Evolutionary conservation across 2,797 vertebrate species (phyloP), one percentile per base, ranked within the genome.

Genomic region (Epinephelus malabaricus): DNA sequence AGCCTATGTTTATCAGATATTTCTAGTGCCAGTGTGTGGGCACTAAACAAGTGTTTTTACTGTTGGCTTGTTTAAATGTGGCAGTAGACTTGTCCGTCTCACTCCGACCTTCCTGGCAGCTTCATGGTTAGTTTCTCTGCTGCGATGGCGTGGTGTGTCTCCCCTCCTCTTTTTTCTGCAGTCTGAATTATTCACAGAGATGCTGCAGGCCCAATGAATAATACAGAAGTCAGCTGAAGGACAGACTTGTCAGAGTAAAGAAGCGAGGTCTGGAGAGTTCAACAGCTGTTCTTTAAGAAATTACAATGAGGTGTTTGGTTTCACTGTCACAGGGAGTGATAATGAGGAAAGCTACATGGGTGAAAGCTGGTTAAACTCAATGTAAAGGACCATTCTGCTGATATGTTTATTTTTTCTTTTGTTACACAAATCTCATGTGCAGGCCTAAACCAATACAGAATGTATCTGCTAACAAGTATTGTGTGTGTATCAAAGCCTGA

Each of bases 171-270:
- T 50, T 27, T 46, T 27, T 15, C 18, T 55, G 23, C 68, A 55
- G 50, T 21, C 68, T 91, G 69, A 89, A 90, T 90, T 78, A 92
- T 91, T 91, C 60, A 92, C 8, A 60, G 62, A 55, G 72, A 54
- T 46, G 64, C 76, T 82, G 69, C 69, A 61, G 56, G 59, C 23
- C 18, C 23, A 18, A 76, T 88, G 68, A 87, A 89, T 88, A 85
- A 89, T 83, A 61, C 67, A 84, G 69, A 68, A 40, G 53, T 23
- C 54, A 18, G 54, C 53, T 23, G 46, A 60, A 67, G 50, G 58
- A 66, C 40, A 66, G 62, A 68, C 54, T 67, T 53, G 73, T 76
- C 15, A 3, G 23, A 63, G 25, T 51, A 54, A 72, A 53, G 43
- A 73, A 46, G 23, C 23, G 23, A 78, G 43, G 70, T 56, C 58